Evolutionary conservation across 2,888 invertebrate species (phyloP).

Genomic region (Rotaria magnacalcarata): DNA sequence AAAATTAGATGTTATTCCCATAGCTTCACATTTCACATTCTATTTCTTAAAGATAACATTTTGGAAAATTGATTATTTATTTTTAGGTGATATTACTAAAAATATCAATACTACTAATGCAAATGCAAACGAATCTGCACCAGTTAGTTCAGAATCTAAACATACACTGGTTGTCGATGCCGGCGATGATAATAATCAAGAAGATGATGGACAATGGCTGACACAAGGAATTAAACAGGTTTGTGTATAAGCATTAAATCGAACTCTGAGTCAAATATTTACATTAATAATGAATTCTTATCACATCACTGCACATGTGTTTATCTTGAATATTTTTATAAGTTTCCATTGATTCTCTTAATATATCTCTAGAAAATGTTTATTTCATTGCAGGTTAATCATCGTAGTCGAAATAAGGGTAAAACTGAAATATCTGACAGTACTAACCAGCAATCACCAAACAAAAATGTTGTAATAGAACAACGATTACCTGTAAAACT

Average conservation of each 20-base stretch:
- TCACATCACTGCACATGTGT: too few relatives aligned
- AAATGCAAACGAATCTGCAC: not conserved
- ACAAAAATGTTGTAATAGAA: not conserved
- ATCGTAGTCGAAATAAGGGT: not conserved
- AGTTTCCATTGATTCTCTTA: too few relatives aligned
- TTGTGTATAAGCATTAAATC: too few relatives aligned
- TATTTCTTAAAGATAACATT: too few relatives aligned
- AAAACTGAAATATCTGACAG: not conserved
- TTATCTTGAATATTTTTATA: too few relatives aligned
- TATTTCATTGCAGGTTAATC: too few relatives aligned
- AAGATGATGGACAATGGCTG: slow-evolving; percentile 11
- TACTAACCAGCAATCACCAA: not conserved
- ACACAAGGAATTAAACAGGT: slow-evolving; percentile 21
- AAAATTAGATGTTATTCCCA: too few relatives aligned
- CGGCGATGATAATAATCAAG: not conserved
- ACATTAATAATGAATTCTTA: too few relatives aligned
- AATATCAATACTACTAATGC: not conserved
- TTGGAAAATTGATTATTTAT: too few relatives aligned
- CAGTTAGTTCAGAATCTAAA: not conserved
- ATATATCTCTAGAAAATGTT: too few relatives aligned
- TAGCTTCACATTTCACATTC: too few relatives aligned
- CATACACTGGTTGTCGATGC: not conserved
- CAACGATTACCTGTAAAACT: not conserved
- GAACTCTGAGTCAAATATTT: too few relatives aligned
- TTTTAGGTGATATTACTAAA: not conserved